These are phyloP conservation scores for Drosophila burlai DNA, from an alignment of 1,140 invertebrate species.

Conservation along the genomic window DNA sequence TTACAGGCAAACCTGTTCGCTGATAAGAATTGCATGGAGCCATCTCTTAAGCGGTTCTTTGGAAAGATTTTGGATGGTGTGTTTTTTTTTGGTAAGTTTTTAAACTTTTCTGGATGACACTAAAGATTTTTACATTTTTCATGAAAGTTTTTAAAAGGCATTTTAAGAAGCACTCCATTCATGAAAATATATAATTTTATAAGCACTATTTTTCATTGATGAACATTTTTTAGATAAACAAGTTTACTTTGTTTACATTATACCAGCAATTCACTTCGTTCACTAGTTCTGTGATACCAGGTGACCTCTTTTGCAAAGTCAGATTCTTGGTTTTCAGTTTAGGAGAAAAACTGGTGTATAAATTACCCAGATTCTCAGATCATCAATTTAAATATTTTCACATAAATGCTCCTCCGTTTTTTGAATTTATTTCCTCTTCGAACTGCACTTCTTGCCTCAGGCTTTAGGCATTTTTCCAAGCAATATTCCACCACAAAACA, in stretches of 20 bases:
- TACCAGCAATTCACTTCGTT: no score
- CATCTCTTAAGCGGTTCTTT: slow-evolving; percentile 11
- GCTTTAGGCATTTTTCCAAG: slow-evolving; percentile 5
- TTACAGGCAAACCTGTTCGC: slow-evolving; percentile 31
- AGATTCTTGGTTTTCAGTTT: background rate
- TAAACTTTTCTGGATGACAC: background rate
- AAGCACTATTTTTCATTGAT: background rate
- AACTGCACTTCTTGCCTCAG: slow-evolving; percentile 4
- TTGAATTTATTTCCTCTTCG: background rate
- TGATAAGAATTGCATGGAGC: slow-evolving; percentile 61
- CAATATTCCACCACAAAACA: slow-evolving; percentile 5
- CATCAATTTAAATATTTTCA: slow-evolving; percentile 1
- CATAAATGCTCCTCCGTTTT: background rate
- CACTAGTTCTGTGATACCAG: no score
- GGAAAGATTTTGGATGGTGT: background rate
- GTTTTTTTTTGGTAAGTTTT: background rate
- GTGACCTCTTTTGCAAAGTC: background rate
- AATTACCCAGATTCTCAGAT: slow-evolving; percentile 3
- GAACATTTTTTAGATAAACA: background rate
- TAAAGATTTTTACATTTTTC: background rate
- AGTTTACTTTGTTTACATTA: background rate
- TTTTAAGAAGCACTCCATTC: background rate
- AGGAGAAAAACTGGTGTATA: no score
- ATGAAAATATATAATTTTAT: background rate
- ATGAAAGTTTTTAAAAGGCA: background rate